These are phyloP conservation scores for Charadrius vociferus DNA, from an alignment of 2,113 vertebrate genomes.

Conservation along the genomic window DNA sequence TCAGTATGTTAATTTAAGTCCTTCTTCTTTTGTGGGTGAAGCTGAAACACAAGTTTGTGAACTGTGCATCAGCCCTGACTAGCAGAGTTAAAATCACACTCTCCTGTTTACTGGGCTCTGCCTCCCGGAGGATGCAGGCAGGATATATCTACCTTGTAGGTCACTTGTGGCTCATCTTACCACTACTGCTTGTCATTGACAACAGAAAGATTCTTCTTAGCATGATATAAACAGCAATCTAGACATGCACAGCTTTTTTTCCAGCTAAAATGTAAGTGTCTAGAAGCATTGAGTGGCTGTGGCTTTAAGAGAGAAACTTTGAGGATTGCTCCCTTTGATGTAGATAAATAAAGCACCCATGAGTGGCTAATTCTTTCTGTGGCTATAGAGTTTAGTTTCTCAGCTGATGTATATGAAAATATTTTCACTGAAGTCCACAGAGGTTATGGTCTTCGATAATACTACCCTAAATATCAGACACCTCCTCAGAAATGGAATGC, in stretches of 20 bases:
- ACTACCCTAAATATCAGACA: neutral
- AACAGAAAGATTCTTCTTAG: neutral
- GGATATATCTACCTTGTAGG: neutral
- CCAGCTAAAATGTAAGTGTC: neutral
- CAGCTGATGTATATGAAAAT: neutral
- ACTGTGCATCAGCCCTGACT: neutral
- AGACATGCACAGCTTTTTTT: neutral
- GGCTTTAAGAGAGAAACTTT: neutral
- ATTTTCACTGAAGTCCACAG: neutral
- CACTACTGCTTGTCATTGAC: neutral
- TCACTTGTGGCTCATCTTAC: neutral
- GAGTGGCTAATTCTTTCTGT: neutral
- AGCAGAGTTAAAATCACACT: neutral
- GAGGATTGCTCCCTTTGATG: neutral
- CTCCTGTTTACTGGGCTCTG: neutral
- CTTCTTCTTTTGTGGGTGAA: neutral
- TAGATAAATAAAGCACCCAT: neutral
- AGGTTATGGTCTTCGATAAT: neutral
- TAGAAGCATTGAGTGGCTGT: neutral
- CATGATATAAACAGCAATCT: neutral
- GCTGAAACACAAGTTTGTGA: neutral
- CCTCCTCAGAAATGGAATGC: neutral
- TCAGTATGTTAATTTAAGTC: neutral
- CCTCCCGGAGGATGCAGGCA: neutral
- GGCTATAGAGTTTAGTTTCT: neutral